phyloP scores from a whole-genome alignment of 1,140 invertebrate genomes.

The Lepidurus couesii region DNA sequence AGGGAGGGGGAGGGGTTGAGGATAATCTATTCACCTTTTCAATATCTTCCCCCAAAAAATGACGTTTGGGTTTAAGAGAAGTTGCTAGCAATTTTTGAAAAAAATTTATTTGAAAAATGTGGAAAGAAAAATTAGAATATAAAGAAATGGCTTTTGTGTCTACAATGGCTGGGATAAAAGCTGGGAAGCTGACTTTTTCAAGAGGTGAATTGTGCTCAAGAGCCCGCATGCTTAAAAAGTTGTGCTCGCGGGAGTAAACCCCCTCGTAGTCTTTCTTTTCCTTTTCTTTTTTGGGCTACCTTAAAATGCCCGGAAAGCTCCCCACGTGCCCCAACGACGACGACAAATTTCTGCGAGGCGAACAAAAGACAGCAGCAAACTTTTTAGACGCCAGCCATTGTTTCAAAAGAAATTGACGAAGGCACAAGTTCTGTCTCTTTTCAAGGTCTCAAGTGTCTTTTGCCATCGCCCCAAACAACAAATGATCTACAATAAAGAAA shows the following conservation, averaged over 20 bases:
- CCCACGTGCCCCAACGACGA: background rate
- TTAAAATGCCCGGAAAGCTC: background rate
- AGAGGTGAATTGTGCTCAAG: conserved; percentile 21
- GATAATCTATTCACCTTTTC: conserved; percentile 7
- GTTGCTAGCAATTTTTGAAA: background rate
- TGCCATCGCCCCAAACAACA: background rate
- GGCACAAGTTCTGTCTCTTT: background rate
- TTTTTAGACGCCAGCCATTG: background rate
- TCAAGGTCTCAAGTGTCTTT: background rate
- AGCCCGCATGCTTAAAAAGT: conserved; percentile 9
- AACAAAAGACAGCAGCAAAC: background rate
- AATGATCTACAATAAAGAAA: background rate
- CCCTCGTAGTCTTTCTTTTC: background rate
- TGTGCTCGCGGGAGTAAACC: background rate
- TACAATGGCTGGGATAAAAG: conserved; percentile 1
- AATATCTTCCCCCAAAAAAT: background rate
- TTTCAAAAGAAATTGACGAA: background rate
- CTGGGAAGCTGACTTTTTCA: conserved; percentile 2
- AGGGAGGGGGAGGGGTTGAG: background rate
- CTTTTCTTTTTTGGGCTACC: background rate
- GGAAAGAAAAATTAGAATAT: background rate
- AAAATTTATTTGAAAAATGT: background rate
- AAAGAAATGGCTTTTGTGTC: background rate
- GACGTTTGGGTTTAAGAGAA: too few relatives aligned
- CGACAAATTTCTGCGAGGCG: background rate